Base-by-base conservation (phyloP, 2,888 invertebrate species). In the Yponomeuta malinellus region DNA sequence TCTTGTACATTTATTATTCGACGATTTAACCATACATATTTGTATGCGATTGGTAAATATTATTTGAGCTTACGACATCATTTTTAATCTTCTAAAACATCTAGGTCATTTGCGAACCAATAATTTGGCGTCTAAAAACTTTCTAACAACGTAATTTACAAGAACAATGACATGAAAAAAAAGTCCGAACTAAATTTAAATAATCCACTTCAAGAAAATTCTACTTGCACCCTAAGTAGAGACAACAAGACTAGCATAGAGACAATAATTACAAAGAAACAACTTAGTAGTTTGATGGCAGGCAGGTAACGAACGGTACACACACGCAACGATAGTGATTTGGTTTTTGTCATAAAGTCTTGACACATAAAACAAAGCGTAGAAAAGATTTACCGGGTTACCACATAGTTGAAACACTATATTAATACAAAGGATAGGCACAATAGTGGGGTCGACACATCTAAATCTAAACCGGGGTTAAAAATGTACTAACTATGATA, bases 1-100 rank as follows among this genome's bases (percentile, higher is more conserved):
- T 81, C 79, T 72, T 72, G 72, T 75, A 76, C 74, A 78, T 77
- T 81, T 85, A 84, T 81, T 85, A 84, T 78, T 82, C 80, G 52
- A 68, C 70, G 68, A 72, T 64, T 52, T 67, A 69, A 72, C 31
- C 43, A 70, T 70, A 71, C 52, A 59, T 70, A 65, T 67, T 48
- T 31, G 68, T 52, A 52, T 68, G 68, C 52, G 8, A 68, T n/a
- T 68, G 31, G 31, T 68, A 68, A 68, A 68, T 52, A 29, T 68
- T 10, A 52, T 31, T 68, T 68, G 52, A 68, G 48, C 52, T 68
- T 10, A 52, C 68, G 23, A 68, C n/a, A 68, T 48, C 29, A 31
- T 48, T 48, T 4, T 59, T 15, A 5, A 59, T 59, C n/a, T 33
- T 31, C 33, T 23, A 12, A 48, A 48, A 52, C 48, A 31, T 31